Conservation (phyloP, 2,797 vertebrate genomes). For the Bovichtus variegatus region DNA sequence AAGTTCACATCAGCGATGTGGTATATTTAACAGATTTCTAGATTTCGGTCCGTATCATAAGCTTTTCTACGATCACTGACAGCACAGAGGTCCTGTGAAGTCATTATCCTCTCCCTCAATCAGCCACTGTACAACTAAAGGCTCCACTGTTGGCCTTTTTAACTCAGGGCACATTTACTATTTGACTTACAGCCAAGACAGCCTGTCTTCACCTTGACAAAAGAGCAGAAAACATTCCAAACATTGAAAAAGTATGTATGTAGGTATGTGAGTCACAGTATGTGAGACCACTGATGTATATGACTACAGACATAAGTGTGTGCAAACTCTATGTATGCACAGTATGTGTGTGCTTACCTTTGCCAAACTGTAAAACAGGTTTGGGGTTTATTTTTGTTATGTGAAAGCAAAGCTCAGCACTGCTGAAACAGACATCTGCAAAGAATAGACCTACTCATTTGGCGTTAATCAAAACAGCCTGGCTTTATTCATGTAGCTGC, state of each 20-base stretch:
- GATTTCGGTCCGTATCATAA: slow-evolving; percentile 10
- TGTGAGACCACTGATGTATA: slow-evolving; percentile 61
- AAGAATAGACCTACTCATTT: slow-evolving; percentile 86
- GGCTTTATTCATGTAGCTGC: slow-evolving; percentile 83
- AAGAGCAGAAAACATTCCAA: slow-evolving; percentile 63
- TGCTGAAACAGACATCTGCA: slow-evolving; percentile 84
- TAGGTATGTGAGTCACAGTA: slow-evolving; percentile 62
- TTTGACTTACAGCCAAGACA: slow-evolving; percentile 53
- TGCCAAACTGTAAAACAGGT: slow-evolving; percentile 83
- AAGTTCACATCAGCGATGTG: not conserved
- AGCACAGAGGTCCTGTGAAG: slow-evolving; percentile 35
- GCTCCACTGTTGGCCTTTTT: slow-evolving; percentile 47
- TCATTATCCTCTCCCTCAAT: slow-evolving; percentile 47
- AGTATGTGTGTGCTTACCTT: slow-evolving; percentile 57
- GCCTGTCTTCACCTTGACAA: slow-evolving; percentile 76
- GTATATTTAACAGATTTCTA: slow-evolving; percentile 3
- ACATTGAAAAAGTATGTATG: slow-evolving; percentile 55
- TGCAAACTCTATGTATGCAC: slow-evolving; percentile 50
- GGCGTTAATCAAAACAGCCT: slow-evolving; percentile 86
- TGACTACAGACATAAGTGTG: slow-evolving; percentile 46
- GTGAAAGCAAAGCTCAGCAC: slow-evolving; percentile 72
- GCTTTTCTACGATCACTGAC: slow-evolving; percentile 35
- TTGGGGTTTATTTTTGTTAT: slow-evolving; percentile 83
- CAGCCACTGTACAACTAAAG: slow-evolving; percentile 54
- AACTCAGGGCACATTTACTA: slow-evolving; percentile 67